These are phyloP conservation scores for Cataglyphis livida DNA, from an alignment of 2,888 invertebrate species.

Conservation along the genomic window DNA sequence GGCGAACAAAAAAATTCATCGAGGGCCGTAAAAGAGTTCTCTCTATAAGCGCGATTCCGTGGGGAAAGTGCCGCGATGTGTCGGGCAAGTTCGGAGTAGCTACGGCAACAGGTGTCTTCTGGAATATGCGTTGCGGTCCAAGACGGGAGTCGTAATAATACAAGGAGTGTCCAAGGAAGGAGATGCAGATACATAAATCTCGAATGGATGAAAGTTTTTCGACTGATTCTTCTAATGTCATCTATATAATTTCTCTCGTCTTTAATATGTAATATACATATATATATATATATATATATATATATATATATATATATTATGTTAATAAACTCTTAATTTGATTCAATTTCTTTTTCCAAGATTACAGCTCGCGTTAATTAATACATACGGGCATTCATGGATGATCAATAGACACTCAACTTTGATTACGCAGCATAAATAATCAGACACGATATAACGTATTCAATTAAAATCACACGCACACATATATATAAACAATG, in stretches of 20 bases:
- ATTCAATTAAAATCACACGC: not conserved
- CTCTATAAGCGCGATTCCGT: not conserved
- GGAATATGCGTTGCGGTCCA: conserved; percentile 36
- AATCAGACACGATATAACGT: not conserved
- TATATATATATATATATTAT: not conserved
- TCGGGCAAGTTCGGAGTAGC: not conserved
- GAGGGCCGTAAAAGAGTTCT: not conserved
- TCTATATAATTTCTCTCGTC: not conserved
- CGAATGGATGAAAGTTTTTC: not conserved
- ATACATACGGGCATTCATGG: not conserved
- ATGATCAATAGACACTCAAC: not conserved
- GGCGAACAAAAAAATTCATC: conserved; percentile 52
- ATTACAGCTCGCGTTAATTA: not conserved
- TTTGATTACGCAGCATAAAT: not conserved
- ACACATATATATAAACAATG: not conserved
- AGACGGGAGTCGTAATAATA: not conserved
- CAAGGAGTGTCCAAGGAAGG: not conserved
- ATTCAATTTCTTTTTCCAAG: not conserved
- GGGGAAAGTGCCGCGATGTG: conserved; percentile 12
- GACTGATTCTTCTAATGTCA: not conserved
- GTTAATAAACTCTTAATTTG: not conserved
- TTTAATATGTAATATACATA: not conserved
- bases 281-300: not conserved
- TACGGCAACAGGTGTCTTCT: conserved; percentile 49
- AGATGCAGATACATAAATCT: not conserved